Conservation (phyloP, 2,888 invertebrate species). For the Rhabditoides inermis region DNA sequence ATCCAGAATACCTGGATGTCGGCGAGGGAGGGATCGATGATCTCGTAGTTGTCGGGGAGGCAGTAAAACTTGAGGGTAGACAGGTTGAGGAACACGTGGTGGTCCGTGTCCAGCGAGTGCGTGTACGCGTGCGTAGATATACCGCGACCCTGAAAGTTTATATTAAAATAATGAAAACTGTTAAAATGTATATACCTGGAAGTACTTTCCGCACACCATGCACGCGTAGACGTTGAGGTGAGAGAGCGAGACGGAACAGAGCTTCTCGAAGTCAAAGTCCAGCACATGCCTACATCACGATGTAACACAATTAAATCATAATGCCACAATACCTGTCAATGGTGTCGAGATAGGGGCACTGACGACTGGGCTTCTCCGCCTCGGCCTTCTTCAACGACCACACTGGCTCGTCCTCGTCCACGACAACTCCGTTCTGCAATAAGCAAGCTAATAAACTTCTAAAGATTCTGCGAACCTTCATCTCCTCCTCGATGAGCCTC, state of each 20-base stretch:
- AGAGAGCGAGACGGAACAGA: conserved; percentile 92
- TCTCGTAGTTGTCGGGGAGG: conserved; percentile 97
- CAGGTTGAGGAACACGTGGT: conserved; percentile 88
- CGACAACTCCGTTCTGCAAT: conserved; percentile 13
- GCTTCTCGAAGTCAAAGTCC: conserved; percentile 98
- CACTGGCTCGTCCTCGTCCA: conserved; percentile 34
- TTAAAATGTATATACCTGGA: conserved; percentile 59
- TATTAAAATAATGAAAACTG: conserved; percentile 2
- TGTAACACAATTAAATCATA: conserved; percentile 1
- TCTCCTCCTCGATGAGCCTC: conserved; percentile 21
- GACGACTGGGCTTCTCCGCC: conserved; percentile 32
- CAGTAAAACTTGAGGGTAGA: conserved; percentile 95
- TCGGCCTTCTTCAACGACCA: conserved; percentile 47
- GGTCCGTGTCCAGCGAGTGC: conserved; percentile 92
- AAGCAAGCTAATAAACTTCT: not conserved
- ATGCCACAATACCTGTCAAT: conserved; percentile 68
- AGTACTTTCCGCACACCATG: conserved; percentile 96
- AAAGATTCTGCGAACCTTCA: conserved; percentile 4
- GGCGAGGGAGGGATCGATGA: conserved; percentile 87
- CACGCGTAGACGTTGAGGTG: conserved; percentile 99
- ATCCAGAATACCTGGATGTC: conserved; percentile 68
- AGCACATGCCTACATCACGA: conserved; percentile 59
- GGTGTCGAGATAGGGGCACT: conserved; percentile 91
- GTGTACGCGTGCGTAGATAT: conserved; percentile 97
- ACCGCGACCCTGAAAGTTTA: conserved; percentile 70